These are phyloP conservation scores for Meloidogyne hapla DNA, from an alignment of 1,140 invertebrate species.

Conservation along the genomic window DNA sequence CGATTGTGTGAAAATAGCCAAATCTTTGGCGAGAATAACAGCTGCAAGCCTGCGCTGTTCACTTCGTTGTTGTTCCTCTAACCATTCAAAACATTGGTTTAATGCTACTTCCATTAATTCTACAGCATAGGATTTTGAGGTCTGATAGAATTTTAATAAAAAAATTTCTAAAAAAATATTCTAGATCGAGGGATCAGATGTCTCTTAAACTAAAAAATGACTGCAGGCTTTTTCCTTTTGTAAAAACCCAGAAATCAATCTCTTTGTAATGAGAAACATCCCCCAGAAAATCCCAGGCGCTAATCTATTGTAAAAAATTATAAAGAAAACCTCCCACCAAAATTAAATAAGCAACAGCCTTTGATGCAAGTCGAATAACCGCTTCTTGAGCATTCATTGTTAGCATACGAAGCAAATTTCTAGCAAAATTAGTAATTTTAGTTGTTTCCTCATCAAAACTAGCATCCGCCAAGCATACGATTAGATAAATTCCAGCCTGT, in stretches of 20 bases:
- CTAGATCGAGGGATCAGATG: too few species aligned
- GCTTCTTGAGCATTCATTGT: slow-evolving; percentile 31
- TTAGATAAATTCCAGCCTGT: slow-evolving; percentile 51
- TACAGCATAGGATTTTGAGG: slow-evolving; percentile 53
- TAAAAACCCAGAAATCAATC: too few species aligned
- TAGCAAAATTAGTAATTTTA: slow-evolving; percentile 39
- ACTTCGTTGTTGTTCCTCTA: slow-evolving; percentile 31
- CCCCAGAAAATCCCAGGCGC: too few species aligned
- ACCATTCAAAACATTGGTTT: slow-evolving; percentile 47
- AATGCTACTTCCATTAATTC: slow-evolving; percentile 53
- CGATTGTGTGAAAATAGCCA: slow-evolving; percentile 90
- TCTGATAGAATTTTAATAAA: slow-evolving; percentile 40
- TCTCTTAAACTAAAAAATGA: too few species aligned
- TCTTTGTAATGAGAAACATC: too few species aligned
- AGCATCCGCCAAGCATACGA: slow-evolving; percentile 45
- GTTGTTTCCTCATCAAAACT: slow-evolving; percentile 36
- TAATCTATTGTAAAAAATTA: too few species aligned
- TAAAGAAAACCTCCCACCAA: slow-evolving; percentile 38
- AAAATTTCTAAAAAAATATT: too few species aligned
- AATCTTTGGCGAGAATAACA: slow-evolving; percentile 83
- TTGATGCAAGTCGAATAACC: slow-evolving; percentile 40
- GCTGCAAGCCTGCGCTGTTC: slow-evolving; percentile 57
- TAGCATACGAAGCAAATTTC: slow-evolving; percentile 47
- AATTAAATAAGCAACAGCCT: slow-evolving; percentile 51
- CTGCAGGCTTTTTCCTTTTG: too few species aligned